phyloP scores from a whole-genome alignment of 2,113 vertebrate genomes.

The Tetraodon nigroviridis region DNA sequence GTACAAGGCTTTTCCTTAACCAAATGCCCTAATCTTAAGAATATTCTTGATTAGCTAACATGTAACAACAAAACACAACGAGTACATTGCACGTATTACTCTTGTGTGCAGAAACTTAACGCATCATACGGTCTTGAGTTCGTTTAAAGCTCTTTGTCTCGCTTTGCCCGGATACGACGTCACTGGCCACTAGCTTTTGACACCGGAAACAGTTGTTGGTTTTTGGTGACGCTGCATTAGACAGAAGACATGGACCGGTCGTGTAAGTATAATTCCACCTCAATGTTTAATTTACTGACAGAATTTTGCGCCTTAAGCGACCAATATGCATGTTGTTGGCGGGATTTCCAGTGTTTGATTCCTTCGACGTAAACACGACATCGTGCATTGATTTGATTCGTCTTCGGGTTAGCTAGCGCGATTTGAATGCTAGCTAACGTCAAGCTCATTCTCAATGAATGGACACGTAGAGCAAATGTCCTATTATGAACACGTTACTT shows the following conservation, averaged over 20 bases:
- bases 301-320: neutral
- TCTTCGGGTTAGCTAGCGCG: constrained; percentile 20
- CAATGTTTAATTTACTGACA: neutral
- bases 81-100: too few relatives aligned
- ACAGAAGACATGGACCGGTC: constrained; percentile 71
- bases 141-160: constrained; percentile 27
- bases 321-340: neutral
- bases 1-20: too few relatives aligned
- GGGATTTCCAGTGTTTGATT: neutral
- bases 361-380: neutral
- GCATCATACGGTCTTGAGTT: neutral
- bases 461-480: neutral
- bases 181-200: neutral
- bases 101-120: too few relatives aligned
- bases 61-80: too few relatives aligned
- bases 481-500: neutral
- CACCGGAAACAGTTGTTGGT: constrained; percentile 65
- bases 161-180: constrained; percentile 29
- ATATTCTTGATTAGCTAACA: too few relatives aligned
- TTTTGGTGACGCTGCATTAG: constrained; percentile 77
- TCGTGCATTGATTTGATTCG: constrained; percentile 2
- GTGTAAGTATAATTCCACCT: constrained; percentile 60
- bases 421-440: constrained; percentile 17
- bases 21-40: too few relatives aligned
- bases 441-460: constrained; percentile 30